Percentiles rank a stretch among this genome's conserved stretches.
Conservation (phyloP, 2,797 vertebrate genomes). For the Brotula barbata region DNA sequence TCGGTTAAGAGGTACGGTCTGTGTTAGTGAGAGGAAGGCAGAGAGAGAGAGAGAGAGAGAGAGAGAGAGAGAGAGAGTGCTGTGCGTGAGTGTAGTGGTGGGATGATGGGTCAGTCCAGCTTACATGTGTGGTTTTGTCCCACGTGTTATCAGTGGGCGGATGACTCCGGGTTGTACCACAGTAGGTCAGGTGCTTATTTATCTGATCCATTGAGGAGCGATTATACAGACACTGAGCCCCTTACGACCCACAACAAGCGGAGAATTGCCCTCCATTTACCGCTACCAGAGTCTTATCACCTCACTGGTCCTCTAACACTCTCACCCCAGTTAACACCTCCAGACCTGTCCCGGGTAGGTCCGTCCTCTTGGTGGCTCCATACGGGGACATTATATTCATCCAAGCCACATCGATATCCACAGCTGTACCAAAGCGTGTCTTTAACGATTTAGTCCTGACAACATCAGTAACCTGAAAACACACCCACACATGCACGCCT, state of each 20-base stretch:
- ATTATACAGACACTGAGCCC: constrained; percentile 67
- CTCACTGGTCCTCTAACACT: constrained; percentile 27
- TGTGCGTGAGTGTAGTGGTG: not conserved
- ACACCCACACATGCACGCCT: constrained; percentile 8
- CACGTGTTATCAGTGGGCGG: constrained; percentile 19
- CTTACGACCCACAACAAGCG: constrained; percentile 49
- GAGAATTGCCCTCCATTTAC: constrained; percentile 53
- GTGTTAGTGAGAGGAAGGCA: not conserved
- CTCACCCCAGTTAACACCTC: constrained; percentile 25
- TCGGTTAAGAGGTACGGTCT: constrained; percentile 33
- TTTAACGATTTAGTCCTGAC: not conserved
- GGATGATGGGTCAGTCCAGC: constrained; percentile 41
- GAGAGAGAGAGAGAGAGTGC: not conserved
- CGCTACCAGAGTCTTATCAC: constrained; percentile 40
- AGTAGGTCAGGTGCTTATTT: constrained; percentile 73
- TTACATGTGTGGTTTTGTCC: constrained; percentile 29
- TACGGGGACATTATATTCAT: constrained; percentile 28
- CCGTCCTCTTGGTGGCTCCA: constrained; percentile 26
- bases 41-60: constrained; percentile 2
- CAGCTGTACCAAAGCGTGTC: constrained; percentile 5
- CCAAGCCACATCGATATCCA: constrained; percentile 15
- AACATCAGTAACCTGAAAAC: not conserved
- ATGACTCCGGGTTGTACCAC: constrained; percentile 52
- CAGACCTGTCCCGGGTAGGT: constrained; percentile 18
- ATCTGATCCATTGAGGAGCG: constrained; percentile 72